Base-by-base conservation (phyloP, 1,140 invertebrate species). In the Pseudomyrmex gracilis region DNA sequence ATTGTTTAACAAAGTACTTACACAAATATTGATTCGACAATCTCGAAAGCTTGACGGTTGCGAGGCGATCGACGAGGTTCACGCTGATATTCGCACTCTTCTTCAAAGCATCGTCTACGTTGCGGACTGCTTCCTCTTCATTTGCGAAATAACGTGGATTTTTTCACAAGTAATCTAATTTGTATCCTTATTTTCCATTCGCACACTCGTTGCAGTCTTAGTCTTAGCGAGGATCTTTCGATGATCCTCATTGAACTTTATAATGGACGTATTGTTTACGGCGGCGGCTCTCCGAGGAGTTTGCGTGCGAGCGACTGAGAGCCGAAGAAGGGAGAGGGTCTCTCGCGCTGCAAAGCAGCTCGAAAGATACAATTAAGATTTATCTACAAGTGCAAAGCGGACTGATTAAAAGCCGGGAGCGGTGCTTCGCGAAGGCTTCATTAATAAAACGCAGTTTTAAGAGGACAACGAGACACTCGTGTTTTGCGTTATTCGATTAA, bases 351-450 rank as follows among this genome's bases (percentile, higher is more conserved):
- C 78, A 73, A 87, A 83, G 67, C 71, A 73, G 82, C 82, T 73
- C 85, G 80, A 87, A 87, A 87, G 86, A 87, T 77, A 84, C 85
- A 87, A 87, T 87, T 87, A 87, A 87, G 86, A 87, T 87, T 87
- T 87, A 87, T 87, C 73, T 87, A 78, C 45, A 47, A 73, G 66
- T 49, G 80, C 78, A 73, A 71, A 73, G 60, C 82, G 86, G 73
- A 87, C 55, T 87, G 86, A 87, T 87, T 87, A 86, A 87, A 87
- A 84, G 86, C 83, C 70, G 49, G 49, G 66, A 77, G 63, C 58
- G 34, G 55, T 55, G 53, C 57, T 87, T 85, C 74, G 45, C 68
- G 84, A 85, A 87, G 67, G 53, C 49, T 87, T 53, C 73, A 60
- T 87, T 87, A 87, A 87, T 83, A 87, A 34, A 87, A 61, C 67